A percentile compares a stretch with the other conserved stretches of the same genome.
Conservation (phyloP, 1,140 invertebrate species). For the Mylabris phalerata region DNA sequence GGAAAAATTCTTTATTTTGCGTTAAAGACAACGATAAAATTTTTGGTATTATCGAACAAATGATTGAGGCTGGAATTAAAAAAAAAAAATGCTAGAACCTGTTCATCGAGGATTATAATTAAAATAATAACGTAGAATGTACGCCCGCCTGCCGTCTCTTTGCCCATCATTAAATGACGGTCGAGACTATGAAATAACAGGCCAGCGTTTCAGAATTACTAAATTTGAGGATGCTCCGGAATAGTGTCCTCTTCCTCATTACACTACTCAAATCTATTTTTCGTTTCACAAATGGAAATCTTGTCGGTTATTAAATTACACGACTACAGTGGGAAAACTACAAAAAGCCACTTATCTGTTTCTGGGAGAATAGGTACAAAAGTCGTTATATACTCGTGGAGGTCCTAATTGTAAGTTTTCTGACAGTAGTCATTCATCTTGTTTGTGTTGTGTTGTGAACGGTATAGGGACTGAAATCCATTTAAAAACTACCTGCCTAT, state of each 20-base stretch:
- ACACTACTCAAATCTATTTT: not conserved
- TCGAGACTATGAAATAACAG: conserved; percentile 3
- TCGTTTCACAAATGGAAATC: conserved; percentile 10
- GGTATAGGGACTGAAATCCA: conserved; percentile 21
- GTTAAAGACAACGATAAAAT: conserved; percentile 9
- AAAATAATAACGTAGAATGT: conserved; percentile 18
- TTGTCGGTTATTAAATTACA: conserved; percentile 21
- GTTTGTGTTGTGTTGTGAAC: conserved; percentile 18
- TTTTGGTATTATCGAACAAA: conserved; percentile 6
- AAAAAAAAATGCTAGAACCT: conserved; percentile 11
- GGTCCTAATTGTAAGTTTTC: conserved; percentile 32
- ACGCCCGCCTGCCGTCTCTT: conserved; percentile 1
- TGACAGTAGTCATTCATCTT: conserved; percentile 28
- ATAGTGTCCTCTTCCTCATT: conserved; percentile 1
- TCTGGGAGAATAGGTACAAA: conserved; percentile 32
- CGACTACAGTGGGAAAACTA: conserved; percentile 4
- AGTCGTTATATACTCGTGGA: conserved; percentile 24
- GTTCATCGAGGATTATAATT: conserved; percentile 20
- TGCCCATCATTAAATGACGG: conserved; percentile 9
- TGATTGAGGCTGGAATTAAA: not conserved
- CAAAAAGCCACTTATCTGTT: conserved; percentile 32
- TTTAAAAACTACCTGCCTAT: conserved; percentile 33
- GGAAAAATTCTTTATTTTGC: not conserved
- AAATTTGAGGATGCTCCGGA: conserved; percentile 1
- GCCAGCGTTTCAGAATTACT: conserved; percentile 3